Evolutionary conservation across 2,797 vertebrate species (phyloP).

Genomic region (Parotocinclus haroldoi): DNA sequence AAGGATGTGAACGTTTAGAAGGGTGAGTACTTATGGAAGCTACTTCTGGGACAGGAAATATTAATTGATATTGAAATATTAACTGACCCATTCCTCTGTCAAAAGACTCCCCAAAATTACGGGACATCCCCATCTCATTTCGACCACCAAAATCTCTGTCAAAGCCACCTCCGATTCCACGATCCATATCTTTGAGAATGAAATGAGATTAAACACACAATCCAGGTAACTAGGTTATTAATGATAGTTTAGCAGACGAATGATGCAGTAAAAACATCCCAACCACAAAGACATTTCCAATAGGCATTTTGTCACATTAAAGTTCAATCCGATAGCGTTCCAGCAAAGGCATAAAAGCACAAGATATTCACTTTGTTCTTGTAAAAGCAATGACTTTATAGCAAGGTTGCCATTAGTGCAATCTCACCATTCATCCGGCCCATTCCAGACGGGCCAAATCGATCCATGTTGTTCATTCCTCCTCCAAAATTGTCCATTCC

Average conservation of each 20-base stretch:
- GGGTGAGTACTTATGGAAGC: no score
- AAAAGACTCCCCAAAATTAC: slow-evolving; percentile 85
- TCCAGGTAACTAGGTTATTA: no score
- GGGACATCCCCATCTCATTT: slow-evolving; percentile 88
- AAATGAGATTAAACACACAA: no score
- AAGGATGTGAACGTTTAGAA: no score
- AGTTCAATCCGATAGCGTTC: no score
- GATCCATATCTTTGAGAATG: slow-evolving; percentile 78
- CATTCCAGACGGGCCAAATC: slow-evolving; percentile 89
- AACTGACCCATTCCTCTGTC: slow-evolving; percentile 86
- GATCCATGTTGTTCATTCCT: slow-evolving; percentile 85
- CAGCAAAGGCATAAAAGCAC: slow-evolving; percentile 15
- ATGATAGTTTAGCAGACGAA: no score
- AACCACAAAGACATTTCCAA: no score
- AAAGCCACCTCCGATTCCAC: slow-evolving; percentile 84
- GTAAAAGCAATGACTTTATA: slow-evolving; percentile 11
- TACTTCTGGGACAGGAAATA: background rate
- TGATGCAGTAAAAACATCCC: no score
- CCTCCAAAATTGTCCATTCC: slow-evolving; percentile 91
- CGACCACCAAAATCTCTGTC: slow-evolving; percentile 86
- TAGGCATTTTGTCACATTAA: no score
- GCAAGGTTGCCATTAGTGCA: no score
- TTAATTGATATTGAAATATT: no score
- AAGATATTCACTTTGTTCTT: background rate
- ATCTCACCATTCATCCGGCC: slow-evolving; percentile 91